Percentiles rank a stretch among this genome's conserved stretches.
phyloP scores from a whole-genome alignment of 2,113 vertebrate species.

The Gobius niger region DNA sequence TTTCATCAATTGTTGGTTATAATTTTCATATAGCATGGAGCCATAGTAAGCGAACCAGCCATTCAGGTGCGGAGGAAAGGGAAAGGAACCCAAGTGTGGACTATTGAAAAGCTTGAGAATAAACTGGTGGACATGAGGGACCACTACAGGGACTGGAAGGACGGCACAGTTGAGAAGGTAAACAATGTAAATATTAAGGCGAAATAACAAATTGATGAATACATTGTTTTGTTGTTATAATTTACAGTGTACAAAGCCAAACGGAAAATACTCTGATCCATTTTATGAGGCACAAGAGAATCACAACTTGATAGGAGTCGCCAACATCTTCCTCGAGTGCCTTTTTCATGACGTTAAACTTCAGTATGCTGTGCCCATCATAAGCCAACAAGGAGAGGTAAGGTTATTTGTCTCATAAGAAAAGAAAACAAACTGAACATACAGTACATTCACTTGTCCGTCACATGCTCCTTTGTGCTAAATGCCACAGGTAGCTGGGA shows the following conservation, averaged over 20 bases:
- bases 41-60: slow-evolving; percentile 95
- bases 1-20: not conserved
- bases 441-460: too few relatives aligned
- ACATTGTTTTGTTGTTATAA: not conserved
- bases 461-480: not conserved
- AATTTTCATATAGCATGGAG: slow-evolving; percentile 80
- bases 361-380: slow-evolving; percentile 96
- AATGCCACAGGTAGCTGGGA: slow-evolving; percentile 85
- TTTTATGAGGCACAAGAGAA: slow-evolving; percentile 98
- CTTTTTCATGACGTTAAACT: slow-evolving; percentile 94
- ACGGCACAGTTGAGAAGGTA: slow-evolving; percentile 76
- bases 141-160: slow-evolving; percentile 95
- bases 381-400: slow-evolving; percentile 99
- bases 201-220: not conserved
- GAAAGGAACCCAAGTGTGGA: slow-evolving; percentile 94
- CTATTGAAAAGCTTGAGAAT: slow-evolving; percentile 97
- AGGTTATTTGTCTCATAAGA: slow-evolving; percentile 21
- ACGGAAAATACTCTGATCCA: slow-evolving; percentile 84
- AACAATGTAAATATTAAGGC: slow-evolving; percentile 23
- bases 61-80: slow-evolving; percentile 93
- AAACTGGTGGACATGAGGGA: slow-evolving; percentile 98
- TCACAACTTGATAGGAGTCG: slow-evolving; percentile 95
- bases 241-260: slow-evolving; percentile 78
- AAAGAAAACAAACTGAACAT: too few relatives aligned
- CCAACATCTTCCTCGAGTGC: slow-evolving; percentile 96